Conservation (phyloP, 2,113 vertebrate genomes). For the Mohoua ochrocephala region DNA sequence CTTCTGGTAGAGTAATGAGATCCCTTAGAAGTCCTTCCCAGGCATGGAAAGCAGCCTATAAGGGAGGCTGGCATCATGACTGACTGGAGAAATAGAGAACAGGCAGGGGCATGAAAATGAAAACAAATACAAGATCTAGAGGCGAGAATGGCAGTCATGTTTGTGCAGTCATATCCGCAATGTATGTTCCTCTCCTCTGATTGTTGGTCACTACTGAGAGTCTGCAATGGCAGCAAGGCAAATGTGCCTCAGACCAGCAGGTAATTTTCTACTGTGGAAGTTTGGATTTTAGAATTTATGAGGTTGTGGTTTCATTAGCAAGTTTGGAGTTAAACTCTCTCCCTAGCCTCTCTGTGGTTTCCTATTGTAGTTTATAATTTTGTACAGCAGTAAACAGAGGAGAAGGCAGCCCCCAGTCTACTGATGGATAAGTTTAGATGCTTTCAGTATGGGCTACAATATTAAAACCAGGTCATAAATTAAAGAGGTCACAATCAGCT, state of each 20-base stretch:
- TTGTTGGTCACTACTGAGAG: background rate
- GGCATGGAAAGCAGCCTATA: background rate
- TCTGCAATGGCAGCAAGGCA: background rate
- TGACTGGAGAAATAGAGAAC: background rate
- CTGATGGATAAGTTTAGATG: background rate
- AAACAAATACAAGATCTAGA: background rate
- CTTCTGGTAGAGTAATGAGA: background rate
- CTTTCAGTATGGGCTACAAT: background rate
- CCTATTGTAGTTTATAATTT: background rate
- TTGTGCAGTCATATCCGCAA: background rate
- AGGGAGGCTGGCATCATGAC: background rate
- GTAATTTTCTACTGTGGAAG: accelerated
- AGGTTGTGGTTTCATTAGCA: background rate
- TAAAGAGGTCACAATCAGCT: background rate
- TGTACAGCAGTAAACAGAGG: background rate
- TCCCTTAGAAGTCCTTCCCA: background rate
- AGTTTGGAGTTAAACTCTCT: background rate
- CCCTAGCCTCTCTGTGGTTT: background rate
- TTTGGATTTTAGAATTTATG: background rate
- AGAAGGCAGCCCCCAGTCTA: background rate
- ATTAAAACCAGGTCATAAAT: background rate
- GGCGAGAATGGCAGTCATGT: background rate
- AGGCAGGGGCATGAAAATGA: background rate
- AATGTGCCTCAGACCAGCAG: background rate
- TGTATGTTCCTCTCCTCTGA: accelerated